phyloP scores from a whole-genome alignment of 2,113 vertebrate species.

The Platycercus adscitus region DNA sequence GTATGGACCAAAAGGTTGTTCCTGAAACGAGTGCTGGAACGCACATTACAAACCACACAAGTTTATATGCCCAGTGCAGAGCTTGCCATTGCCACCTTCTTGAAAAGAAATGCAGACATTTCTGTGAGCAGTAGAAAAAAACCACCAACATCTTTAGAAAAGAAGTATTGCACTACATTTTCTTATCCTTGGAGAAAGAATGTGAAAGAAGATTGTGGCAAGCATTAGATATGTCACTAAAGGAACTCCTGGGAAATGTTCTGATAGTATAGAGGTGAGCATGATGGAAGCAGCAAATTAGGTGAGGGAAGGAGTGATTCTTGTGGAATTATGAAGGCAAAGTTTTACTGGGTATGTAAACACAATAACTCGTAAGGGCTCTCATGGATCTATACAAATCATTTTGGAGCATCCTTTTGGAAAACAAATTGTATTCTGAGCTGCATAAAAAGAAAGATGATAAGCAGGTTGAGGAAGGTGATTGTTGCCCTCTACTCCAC shows the following conservation, averaged over 20 bases:
- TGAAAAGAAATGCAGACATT: not conserved
- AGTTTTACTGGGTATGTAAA: not conserved
- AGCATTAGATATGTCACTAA: not conserved
- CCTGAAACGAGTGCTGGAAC: not conserved
- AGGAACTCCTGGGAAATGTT: not conserved
- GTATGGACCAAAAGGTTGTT: not conserved
- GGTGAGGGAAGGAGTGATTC: not conserved
- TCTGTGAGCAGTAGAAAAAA: not conserved
- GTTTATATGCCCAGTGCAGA: not conserved
- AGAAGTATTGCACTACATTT: not conserved
- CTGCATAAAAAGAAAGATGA: fast-evolving
- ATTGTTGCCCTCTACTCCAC: not conserved
- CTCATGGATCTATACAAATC: not conserved
- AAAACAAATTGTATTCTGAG: not conserved
- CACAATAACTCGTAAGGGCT: not conserved
- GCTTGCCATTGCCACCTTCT: not conserved
- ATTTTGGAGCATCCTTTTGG: not conserved
- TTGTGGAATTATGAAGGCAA: not conserved
- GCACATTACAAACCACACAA: not conserved
- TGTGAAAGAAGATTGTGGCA: not conserved
- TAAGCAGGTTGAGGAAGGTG: not conserved
- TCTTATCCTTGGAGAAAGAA: not conserved
- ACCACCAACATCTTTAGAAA: not conserved
- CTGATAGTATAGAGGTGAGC: not conserved
- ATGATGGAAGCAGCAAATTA: not conserved